These are phyloP conservation scores for Theropithecus gelada DNA, from an alignment of 2,113 vertebrate genomes.

Conservation along the genomic window DNA sequence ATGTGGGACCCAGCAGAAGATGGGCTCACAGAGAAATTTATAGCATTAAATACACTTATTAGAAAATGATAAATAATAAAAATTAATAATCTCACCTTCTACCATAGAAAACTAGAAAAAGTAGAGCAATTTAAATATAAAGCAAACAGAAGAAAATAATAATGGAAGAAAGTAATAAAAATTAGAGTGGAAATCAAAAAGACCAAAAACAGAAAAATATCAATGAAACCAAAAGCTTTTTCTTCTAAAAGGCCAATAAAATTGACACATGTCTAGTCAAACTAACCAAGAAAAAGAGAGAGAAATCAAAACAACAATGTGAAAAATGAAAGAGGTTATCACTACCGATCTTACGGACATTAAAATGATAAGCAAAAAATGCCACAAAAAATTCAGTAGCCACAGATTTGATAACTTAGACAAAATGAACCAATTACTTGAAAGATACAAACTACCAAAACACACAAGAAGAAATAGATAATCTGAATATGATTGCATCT, in stretches of 20 bases:
- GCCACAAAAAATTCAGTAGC: neutral
- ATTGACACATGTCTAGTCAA: neutral
- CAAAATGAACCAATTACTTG: neutral
- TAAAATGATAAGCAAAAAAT: neutral
- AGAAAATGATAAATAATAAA: neutral
- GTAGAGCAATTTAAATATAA: neutral
- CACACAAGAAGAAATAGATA: neutral
- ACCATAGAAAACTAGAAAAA: neutral
- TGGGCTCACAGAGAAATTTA: neutral
- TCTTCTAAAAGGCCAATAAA: neutral
- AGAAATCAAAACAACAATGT: neutral
- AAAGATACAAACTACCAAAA: neutral
- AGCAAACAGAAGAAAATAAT: neutral
- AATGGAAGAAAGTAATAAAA: neutral
- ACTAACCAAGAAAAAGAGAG: neutral
- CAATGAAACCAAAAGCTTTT: neutral
- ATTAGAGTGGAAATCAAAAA: neutral
- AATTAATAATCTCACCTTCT: neutral
- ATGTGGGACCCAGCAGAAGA: neutral
- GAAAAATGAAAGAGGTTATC: neutral
- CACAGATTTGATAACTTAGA: neutral
- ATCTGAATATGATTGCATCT: neutral
- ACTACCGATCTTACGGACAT: neutral
- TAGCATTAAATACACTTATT: neutral
- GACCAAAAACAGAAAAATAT: neutral